phyloP scores from a whole-genome alignment of 2,888 invertebrate genomes.

The Lysandra bellargus region DNA sequence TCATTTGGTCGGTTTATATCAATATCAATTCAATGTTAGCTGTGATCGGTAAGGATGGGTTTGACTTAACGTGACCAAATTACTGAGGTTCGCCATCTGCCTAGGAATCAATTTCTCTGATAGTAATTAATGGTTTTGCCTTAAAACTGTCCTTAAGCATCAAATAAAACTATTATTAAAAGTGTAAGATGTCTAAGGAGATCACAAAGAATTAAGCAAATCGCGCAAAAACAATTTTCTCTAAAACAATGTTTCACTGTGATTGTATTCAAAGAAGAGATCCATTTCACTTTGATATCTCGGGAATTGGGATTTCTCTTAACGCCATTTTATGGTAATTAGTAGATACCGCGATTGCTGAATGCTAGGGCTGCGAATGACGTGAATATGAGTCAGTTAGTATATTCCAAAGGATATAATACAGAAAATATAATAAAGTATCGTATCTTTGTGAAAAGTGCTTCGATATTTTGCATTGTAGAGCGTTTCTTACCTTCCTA shows the following conservation, averaged over 20 bases:
- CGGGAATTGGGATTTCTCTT: constrained; percentile 11
- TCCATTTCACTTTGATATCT: constrained; percentile 19
- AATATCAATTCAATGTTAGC: no score
- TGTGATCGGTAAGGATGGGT: no score
- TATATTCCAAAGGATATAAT: background rate
- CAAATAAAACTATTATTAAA: background rate
- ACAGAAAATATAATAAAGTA: no score
- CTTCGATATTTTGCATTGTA: no score
- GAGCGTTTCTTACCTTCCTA: no score
- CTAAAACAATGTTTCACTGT: background rate
- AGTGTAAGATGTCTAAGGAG: background rate
- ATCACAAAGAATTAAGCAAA: background rate
- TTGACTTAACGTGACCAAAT: no score
- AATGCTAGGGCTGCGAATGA: background rate
- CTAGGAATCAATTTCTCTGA: no score
- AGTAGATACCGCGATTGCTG: constrained; percentile 7
- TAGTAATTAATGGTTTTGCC: no score
- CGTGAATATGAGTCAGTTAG: background rate
- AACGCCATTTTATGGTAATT: constrained; percentile 19
- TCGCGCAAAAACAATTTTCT: background rate
- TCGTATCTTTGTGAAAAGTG: no score
- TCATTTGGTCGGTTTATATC: no score
- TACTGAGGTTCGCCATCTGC: no score
- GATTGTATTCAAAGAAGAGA: constrained; percentile 10
- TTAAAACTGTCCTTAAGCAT: background rate